phyloP scores from a whole-genome alignment of 2,797 vertebrate genomes.

The Poecilia velifera region DNA sequence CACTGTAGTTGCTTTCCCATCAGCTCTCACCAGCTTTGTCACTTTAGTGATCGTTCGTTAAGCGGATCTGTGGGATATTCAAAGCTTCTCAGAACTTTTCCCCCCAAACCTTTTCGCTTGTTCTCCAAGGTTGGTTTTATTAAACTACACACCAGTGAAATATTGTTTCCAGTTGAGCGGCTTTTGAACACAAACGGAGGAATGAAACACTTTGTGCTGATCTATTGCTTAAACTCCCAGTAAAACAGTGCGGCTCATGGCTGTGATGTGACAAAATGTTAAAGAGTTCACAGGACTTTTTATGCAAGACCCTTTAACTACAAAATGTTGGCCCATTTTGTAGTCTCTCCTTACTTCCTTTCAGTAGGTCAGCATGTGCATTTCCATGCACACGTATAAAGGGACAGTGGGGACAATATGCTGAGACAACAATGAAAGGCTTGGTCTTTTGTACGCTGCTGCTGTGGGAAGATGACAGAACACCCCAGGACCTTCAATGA shows the following conservation, averaged over 20 bases:
- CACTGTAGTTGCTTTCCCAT: background rate
- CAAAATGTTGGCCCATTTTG: background rate
- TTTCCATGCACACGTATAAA: background rate
- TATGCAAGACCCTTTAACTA: background rate
- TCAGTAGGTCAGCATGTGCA: slow-evolving; percentile 1
- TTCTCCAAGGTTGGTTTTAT: background rate
- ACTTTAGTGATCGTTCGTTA: background rate
- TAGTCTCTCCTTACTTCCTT: background rate
- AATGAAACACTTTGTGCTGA: background rate
- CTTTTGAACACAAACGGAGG: background rate
- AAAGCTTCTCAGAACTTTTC: background rate
- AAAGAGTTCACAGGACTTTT: background rate
- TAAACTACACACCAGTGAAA: background rate
- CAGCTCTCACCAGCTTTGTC: background rate
- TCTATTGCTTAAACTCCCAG: background rate
- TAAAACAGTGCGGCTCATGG: background rate
- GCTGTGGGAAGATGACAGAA: slow-evolving; percentile 28
- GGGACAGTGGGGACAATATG: slow-evolving; percentile 33
- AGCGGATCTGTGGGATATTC: background rate
- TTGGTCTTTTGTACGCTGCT: slow-evolving; percentile 29
- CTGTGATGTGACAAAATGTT: background rate
- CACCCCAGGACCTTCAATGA: slow-evolving; percentile 40
- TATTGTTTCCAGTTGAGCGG: background rate
- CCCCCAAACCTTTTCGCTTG: background rate
- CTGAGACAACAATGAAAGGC: slow-evolving; percentile 53